These are phyloP conservation scores for Spicauda simplicius DNA, from an alignment of 2,888 invertebrate species.

Conservation along the genomic window DNA sequence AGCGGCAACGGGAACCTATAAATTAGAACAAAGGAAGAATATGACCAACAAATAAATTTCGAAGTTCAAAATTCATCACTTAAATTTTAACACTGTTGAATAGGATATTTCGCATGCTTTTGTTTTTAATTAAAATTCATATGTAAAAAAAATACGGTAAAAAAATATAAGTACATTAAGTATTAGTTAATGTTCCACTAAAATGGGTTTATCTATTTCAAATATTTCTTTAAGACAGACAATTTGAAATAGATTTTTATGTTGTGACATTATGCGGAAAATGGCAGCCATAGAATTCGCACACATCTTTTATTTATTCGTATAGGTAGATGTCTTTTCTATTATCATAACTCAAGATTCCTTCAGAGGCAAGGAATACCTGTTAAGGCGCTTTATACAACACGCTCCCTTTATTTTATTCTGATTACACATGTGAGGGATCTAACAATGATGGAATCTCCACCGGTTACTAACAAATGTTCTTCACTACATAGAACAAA, in stretches of 20 bases:
- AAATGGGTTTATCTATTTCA: no score
- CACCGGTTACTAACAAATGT: conserved; percentile 13
- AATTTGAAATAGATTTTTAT: background rate
- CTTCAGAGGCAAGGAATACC: conserved; percentile 35
- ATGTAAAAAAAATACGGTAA: no score
- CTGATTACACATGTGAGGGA: conserved; percentile 42
- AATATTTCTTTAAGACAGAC: no score
- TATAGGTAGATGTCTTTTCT: conserved; percentile 2
- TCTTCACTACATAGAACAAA: background rate
- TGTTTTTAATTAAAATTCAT: no score
- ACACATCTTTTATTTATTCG: background rate
- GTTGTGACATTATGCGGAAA: background rate
- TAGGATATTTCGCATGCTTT: no score
- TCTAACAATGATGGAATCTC: conserved; percentile 34
- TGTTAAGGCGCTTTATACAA: conserved; percentile 40
- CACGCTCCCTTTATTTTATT: conserved; percentile 43
- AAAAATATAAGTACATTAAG: no score
- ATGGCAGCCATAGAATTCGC: background rate
- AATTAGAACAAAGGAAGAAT: conserved; percentile 13
- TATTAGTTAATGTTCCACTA: no score
- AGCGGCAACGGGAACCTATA: conserved; percentile 3
- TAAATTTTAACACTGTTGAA: no score
- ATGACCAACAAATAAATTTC: background rate
- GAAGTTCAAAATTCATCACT: no score
- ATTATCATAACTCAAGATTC: conserved; percentile 45